Evolutionary conservation across 2,797 vertebrate genomes (phyloP).

Genomic region (Sebastiscus albofasciatus): DNA sequence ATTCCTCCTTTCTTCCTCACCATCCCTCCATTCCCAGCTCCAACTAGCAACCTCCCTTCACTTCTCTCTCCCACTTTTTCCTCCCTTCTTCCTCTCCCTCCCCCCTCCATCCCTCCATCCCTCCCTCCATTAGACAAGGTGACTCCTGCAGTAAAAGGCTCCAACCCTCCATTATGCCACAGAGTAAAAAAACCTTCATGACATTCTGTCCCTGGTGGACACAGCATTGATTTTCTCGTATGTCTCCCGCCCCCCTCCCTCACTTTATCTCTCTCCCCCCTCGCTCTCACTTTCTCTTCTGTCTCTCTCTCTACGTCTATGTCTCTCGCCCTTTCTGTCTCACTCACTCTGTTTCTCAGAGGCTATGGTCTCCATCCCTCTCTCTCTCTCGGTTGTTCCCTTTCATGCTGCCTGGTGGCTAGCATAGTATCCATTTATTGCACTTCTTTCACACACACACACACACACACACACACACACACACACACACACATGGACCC

Average conservation of each 20-base stretch:
- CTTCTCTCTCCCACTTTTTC: background rate
- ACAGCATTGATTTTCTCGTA: conserved; percentile 76
- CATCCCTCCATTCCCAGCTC: background rate
- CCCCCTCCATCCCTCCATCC: conserved; percentile 15
- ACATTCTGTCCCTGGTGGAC: conserved; percentile 81
- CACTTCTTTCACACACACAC: conserved; percentile 19
- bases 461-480: conserved; percentile 11
- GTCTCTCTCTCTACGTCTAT: background rate
- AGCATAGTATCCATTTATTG: conserved; percentile 33
- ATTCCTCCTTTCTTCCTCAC: background rate
- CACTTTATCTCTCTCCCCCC: background rate
- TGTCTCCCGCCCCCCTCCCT: conserved; percentile 44
- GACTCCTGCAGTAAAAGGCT: conserved; percentile 52
- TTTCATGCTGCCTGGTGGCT: conserved; percentile 48
- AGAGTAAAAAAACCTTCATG: conserved; percentile 68
- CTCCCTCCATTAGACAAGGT: conserved; percentile 43
- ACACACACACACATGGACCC: conserved; percentile 2
- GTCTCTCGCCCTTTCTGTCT: conserved; percentile 27
- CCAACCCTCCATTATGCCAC: conserved; percentile 73
- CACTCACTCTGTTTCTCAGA: conserved; percentile 26
- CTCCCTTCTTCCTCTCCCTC: background rate
- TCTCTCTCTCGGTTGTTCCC: conserved; percentile 16
- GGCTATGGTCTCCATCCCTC: conserved; percentile 6
- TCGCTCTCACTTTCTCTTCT: background rate
- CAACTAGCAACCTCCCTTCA: background rate